Evolutionary conservation across 1,140 invertebrate species (phyloP), one percentile per base, ranked within the genome.

Genomic region (Teleopsis dalmanni): DNA sequence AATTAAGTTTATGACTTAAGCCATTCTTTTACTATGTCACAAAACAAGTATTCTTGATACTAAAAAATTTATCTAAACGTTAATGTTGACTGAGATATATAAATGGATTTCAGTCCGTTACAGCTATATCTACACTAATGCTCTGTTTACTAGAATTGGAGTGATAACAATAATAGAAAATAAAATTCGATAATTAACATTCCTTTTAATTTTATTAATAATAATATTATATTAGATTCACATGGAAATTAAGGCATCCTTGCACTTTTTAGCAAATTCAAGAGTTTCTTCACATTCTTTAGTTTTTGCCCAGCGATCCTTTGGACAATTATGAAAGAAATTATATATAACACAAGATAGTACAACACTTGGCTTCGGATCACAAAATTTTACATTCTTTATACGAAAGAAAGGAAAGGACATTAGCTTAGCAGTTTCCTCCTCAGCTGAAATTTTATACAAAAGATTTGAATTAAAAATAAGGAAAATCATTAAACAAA

Each of bases 281-380:
- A 64, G 23, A 3, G 57, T 45, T 2, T 48, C 48, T 14, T 55
- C 48, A 22, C 61, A 64, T 19, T 59, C 57, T 27, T 51, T 37
- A 13, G 53, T 54, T 19, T 56, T 53, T 11, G 57, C 46, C 62
- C 61, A 64, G 21, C 61, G 61, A 27, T 47, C 49, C 0, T 46
- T 37, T 3, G 61, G 61, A 13, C 61, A 64, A 19, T 61, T 64
- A 40, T 65, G 62, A 19, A 64, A 64, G 52, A 64, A 64, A 27
- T 61, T 51, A 4, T 59, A 38, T 13, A 64, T 61, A 8, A 64
- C 62, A n/a, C 61, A 64, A 42, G 57, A 55, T 27, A 58, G 10
- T 0, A 64, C 50, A 13, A 64, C 62, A 9, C 55, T 54, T 0
- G 62, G 50, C 7, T 50, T 58, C 36, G 61, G 57, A 8, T 59